Evolutionary conservation across 1,140 invertebrate species (phyloP), one percentile per base, ranked within the genome.

Genomic region (Mercenaria mercenaria): DNA sequence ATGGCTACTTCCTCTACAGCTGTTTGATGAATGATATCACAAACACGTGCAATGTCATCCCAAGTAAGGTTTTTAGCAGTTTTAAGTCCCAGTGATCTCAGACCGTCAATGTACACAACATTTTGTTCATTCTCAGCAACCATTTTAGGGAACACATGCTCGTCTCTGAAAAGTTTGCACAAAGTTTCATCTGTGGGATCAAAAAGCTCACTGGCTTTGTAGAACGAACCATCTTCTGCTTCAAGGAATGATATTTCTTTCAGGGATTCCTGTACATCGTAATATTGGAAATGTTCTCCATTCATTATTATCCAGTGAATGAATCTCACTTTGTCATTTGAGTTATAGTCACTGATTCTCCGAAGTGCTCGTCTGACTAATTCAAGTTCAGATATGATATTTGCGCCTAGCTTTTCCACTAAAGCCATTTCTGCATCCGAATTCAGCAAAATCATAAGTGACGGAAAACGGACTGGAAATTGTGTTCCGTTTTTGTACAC

Each of bases 31-130:
- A 80, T 32, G 13, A 37, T 4, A 37, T 4, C 3, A 59, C 29
- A n/a, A 0, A 67, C 20, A 32, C 15, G 15, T 26, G 56, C 20
- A 52, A 89, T 43, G 20, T 81, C 64, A n/a, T 37, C 15, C 20
- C 8, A n/a, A 3, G 76, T 47, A 52, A 81, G 20, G 26, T 89
- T 37, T n/a, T 72, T 32, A n/a, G n/a, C 15, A 37, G 56, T 89
- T 32, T 81, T 89, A 15, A 89, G 67, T 10, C 87, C 79, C 11
- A 89, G 26, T 37, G 41, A 37, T 18, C 23, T 52, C 13, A 89
- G 43, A 20, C 13, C 50, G 0, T 20, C n/a, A 34, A 82, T 32
- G 0, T 56, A 20, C 6, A 47, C 6, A 15, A 47, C 6, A 20
- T 23, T 23, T 23, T 61, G 37, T 41, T 77, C 41, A 8, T 18